phyloP scores from a whole-genome alignment of 2,797 vertebrate genomes.

The Crotalus adamanteus region DNA sequence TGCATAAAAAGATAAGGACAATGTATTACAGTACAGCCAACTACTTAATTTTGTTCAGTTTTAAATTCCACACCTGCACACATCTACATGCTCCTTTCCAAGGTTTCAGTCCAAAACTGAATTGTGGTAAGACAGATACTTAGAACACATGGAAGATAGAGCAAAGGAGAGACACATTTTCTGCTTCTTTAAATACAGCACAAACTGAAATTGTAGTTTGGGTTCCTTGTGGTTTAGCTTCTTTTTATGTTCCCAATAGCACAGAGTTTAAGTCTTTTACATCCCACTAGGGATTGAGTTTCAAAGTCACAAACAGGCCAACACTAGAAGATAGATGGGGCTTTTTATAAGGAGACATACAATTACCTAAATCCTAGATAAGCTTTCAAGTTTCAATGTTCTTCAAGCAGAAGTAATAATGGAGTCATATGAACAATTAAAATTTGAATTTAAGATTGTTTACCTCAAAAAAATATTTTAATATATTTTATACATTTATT shows the following conservation, averaged over 20 bases:
- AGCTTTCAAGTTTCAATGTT: neutral
- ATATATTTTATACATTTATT: neutral
- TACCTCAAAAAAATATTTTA: neutral
- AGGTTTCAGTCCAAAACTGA: conserved; percentile 8
- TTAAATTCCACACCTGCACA: neutral
- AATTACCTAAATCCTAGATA: neutral
- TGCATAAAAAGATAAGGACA: conserved; percentile 67
- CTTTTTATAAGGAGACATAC: too few species aligned
- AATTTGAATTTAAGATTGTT: neutral
- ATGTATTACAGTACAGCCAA: conserved; percentile 32
- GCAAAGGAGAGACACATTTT: neutral
- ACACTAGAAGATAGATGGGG: neutral
- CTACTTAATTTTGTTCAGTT: conserved; percentile 11
- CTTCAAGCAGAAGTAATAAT: neutral
- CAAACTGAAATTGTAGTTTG: neutral
- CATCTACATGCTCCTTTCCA: neutral
- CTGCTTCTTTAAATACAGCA: neutral
- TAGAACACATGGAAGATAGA: neutral
- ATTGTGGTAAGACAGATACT: neutral
- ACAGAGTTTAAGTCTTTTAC: neutral
- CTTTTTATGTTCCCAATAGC: neutral
- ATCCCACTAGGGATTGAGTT: neutral
- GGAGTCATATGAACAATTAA: neutral
- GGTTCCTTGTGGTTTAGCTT: neutral
- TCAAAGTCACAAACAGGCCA: neutral